These are phyloP conservation scores for Drosophila nr. perissopoda DNA, from an alignment of 2,888 invertebrate species.

Conservation along the genomic window DNA sequence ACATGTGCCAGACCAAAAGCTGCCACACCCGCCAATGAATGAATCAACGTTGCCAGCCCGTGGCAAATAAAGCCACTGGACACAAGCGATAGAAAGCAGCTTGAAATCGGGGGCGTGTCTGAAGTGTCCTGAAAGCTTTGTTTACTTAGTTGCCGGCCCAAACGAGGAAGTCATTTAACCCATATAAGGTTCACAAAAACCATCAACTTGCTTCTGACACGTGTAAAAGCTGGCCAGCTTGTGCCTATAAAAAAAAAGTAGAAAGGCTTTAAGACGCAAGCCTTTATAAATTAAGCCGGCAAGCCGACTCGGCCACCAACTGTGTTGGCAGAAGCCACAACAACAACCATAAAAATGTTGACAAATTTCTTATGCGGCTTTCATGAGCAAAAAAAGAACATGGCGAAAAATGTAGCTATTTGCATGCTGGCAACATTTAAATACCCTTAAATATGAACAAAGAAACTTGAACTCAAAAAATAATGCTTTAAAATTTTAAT, in stretches of 20 bases:
- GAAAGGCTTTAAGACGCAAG: conserved; percentile 39
- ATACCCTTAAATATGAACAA: conserved; percentile 11
- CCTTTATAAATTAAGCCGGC: conserved; percentile 55
- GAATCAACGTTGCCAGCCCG: conserved; percentile 21
- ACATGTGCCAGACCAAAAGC: conserved; percentile 12
- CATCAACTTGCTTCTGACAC: conserved; percentile 44
- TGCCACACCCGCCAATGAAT: conserved; percentile 21
- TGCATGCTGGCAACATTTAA: not conserved
- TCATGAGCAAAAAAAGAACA: conserved; percentile 15
- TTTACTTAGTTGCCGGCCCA: conserved; percentile 36
- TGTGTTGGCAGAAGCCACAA: conserved; percentile 16
- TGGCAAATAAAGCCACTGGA: conserved; percentile 62
- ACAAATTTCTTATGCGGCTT: conserved; percentile 52
- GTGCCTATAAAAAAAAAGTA: not conserved
- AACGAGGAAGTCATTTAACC: conserved; percentile 77
- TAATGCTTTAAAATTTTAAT: not conserved
- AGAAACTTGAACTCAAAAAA: not conserved
- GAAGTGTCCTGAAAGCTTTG: conserved; percentile 51
- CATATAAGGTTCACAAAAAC: conserved; percentile 46
- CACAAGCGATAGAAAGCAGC: conserved; percentile 4
- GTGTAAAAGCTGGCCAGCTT: conserved; percentile 18
- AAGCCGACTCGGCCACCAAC: conserved; percentile 37
- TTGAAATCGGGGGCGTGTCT: conserved; percentile 32
- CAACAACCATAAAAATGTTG: conserved; percentile 66
- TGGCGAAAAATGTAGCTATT: not conserved